phyloP scores from a whole-genome alignment of 2,888 invertebrate species.

The Bruchidius siliquastri region DNA sequence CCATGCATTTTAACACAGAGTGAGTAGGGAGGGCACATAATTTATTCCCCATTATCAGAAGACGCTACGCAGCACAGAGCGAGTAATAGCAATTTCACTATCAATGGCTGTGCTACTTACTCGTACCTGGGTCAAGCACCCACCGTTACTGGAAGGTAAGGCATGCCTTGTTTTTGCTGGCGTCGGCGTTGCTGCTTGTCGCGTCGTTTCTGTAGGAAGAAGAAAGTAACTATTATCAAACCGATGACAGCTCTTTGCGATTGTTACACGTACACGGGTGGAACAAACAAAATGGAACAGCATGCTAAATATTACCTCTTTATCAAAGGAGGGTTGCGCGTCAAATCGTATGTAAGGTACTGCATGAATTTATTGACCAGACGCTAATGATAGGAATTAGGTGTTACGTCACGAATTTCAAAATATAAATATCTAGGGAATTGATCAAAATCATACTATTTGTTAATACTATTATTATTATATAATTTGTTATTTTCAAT shows the following conservation, averaged over 20 bases:
- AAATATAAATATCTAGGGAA: too few species aligned
- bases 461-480: too few species aligned
- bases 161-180: not conserved
- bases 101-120: not conserved
- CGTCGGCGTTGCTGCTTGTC: not conserved
- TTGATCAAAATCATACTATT: too few species aligned
- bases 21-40: not conserved
- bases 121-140: not conserved
- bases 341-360: too few species aligned
- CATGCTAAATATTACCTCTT: too few species aligned
- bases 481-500: too few species aligned
- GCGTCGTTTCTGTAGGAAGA: not conserved
- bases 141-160: not conserved
- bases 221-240: not conserved
- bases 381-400: too few species aligned
- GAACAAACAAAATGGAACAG: too few species aligned
- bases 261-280: not conserved
- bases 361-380: too few species aligned
- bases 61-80: not conserved
- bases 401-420: too few species aligned
- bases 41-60: not conserved
- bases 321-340: too few species aligned
- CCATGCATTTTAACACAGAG: not conserved
- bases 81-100: not conserved
- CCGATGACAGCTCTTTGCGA: not conserved